These are phyloP conservation scores for Corythornis leucogaster DNA, from an alignment of 2,797 vertebrate genomes.

Conservation along the genomic window DNA sequence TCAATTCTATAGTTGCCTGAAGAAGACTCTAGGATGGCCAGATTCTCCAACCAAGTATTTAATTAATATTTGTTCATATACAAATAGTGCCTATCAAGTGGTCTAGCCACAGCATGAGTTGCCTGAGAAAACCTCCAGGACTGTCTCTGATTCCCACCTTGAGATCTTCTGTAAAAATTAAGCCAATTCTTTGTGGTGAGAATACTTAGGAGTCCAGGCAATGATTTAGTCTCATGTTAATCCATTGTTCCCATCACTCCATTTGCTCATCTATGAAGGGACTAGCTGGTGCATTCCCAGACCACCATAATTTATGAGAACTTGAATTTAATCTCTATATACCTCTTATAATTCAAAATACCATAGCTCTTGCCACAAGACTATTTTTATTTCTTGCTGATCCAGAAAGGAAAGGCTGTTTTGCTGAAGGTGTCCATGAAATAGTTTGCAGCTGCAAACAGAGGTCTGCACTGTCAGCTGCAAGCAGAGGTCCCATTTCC, in stretches of 20 bases:
- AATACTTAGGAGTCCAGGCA: background rate
- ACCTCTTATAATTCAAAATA: background rate
- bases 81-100: background rate
- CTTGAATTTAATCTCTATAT: background rate
- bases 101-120: background rate
- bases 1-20: background rate
- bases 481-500: slow-evolving; percentile 27
- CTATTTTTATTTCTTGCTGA: slow-evolving; percentile 56
- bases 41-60: background rate
- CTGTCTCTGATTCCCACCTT: background rate
- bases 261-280: background rate
- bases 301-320: background rate
- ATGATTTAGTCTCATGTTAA: background rate
- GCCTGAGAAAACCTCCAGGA: background rate
- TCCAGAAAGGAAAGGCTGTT: slow-evolving; percentile 33
- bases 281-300: background rate
- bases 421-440: slow-evolving; percentile 39
- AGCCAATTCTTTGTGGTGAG: background rate
- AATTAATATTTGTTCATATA: background rate
- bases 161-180: background rate
- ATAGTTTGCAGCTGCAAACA: slow-evolving; percentile 61
- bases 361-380: background rate
- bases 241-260: background rate
- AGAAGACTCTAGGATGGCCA: background rate
- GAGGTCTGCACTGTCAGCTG: slow-evolving; percentile 41